These are phyloP conservation scores for Pantala flavescens DNA, from an alignment of 1,140 invertebrate genomes.

Conservation along the genomic window DNA sequence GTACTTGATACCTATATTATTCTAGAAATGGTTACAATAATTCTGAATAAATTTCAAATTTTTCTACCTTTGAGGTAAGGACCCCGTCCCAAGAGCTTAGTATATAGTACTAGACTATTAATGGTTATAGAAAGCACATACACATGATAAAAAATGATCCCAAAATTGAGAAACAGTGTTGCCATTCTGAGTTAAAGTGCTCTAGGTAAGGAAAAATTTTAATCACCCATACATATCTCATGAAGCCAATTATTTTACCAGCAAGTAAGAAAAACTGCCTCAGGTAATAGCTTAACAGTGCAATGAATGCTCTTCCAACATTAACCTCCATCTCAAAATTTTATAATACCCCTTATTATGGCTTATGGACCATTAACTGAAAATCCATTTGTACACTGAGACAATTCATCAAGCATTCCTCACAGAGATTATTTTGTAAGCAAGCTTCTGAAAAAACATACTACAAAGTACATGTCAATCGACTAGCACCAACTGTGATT, in stretches of 20 bases:
- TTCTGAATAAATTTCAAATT: neutral
- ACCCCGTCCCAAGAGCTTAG: neutral
- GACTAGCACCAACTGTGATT: slow-evolving; percentile 8
- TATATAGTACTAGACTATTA: slow-evolving; percentile 1
- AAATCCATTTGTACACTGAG: slow-evolving; percentile 6
- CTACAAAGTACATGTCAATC: slow-evolving; percentile 9
- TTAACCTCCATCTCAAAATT: neutral
- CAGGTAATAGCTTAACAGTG: neutral
- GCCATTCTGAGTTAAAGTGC: slow-evolving; percentile 3
- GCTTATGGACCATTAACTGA: neutral
- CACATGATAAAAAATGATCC: slow-evolving; percentile 10
- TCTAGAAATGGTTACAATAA: slow-evolving; percentile 4
- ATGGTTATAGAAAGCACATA: slow-evolving; percentile 10
- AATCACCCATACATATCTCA: neutral
- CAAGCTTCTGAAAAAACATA: slow-evolving; percentile 1
- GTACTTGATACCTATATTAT: slow-evolving; percentile 3
- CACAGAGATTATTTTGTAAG: slow-evolving; percentile 10
- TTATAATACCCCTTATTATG: neutral
- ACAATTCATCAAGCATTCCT: slow-evolving; percentile 1
- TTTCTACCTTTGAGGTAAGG: slow-evolving; percentile 1
- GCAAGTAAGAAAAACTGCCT: slow-evolving; percentile 5
- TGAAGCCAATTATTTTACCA: neutral
- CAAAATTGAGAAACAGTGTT: neutral
- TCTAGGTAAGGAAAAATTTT: slow-evolving; percentile 7
- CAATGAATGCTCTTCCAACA: neutral